These are phyloP conservation scores for Spatulosminthurus flaviceps DNA, from an alignment of 2,888 invertebrate species.

Conservation along the genomic window DNA sequence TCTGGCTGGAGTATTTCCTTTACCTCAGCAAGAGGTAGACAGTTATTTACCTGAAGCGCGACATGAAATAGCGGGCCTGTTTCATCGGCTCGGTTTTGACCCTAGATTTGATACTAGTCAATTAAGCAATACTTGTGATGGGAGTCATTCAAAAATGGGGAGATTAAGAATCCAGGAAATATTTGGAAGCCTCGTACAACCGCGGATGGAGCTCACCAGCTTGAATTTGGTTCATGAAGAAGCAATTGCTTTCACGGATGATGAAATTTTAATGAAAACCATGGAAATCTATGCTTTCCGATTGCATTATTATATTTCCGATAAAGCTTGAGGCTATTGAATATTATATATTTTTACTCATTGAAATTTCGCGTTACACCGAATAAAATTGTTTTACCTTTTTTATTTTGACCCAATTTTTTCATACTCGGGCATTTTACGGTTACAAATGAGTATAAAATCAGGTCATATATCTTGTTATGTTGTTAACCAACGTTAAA, in stretches of 20 bases:
- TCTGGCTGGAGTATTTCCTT: not conserved
- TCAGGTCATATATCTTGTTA: too few relatives aligned
- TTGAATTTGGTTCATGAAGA: conserved; percentile 20
- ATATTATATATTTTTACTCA: too few relatives aligned
- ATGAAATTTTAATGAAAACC: not conserved
- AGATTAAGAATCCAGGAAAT: not conserved
- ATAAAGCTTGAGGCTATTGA: too few relatives aligned
- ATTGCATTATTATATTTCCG: not conserved
- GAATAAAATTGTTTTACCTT: too few relatives aligned
- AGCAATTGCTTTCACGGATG: not conserved
- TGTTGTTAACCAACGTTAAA: too few relatives aligned
- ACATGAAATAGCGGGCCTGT: not conserved
- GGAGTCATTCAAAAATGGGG: not conserved
- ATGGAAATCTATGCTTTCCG: conserved; percentile 7
- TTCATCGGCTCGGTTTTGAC: not conserved
- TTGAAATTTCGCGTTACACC: too few relatives aligned
- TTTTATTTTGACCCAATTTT: too few relatives aligned
- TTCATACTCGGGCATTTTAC: too few relatives aligned
- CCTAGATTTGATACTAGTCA: not conserved
- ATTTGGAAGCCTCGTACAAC: not conserved
- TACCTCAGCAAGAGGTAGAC: not conserved
- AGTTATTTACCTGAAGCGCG: not conserved
- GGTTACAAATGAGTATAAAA: too few relatives aligned
- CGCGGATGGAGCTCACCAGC: not conserved
- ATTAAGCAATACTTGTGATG: not conserved